Percentiles rank a stretch among this genome's conserved stretches.
These are phyloP conservation scores for Lasaia peninsularis DNA, from an alignment of 1,140 invertebrate genomes.

Conservation along the genomic window DNA sequence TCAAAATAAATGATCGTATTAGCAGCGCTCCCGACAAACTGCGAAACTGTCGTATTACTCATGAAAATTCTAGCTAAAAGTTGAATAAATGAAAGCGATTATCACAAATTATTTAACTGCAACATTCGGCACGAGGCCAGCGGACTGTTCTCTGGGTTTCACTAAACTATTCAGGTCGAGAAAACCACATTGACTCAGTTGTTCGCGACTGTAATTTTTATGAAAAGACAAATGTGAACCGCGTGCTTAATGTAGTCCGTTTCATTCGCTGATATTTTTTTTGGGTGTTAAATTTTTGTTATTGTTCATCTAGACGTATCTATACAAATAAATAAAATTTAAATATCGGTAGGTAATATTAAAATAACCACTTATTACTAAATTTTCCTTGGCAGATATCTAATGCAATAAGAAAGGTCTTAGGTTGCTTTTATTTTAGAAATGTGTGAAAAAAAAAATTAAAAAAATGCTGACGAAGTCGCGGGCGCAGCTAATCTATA, in stretches of 20 bases:
- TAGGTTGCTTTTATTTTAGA: no score
- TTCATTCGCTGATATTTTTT: background rate
- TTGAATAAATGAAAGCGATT: slow-evolving; percentile 68
- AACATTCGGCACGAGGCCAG: slow-evolving; percentile 67
- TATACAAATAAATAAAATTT: no score
- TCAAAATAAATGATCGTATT: slow-evolving; percentile 27
- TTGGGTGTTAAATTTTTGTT: no score
- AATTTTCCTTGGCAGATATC: no score
- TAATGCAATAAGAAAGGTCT: no score
- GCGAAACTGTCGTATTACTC: slow-evolving; percentile 40
- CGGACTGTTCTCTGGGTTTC: slow-evolving; percentile 53
- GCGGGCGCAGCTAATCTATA: no score
- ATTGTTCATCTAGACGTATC: no score
- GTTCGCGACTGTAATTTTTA: slow-evolving; percentile 43
- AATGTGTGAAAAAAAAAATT: no score
- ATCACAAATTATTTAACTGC: slow-evolving; percentile 72
- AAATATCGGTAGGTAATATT: no score
- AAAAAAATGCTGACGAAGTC: no score
- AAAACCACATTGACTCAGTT: slow-evolving; percentile 65
- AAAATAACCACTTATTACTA: no score
- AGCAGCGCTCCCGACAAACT: slow-evolving; percentile 29
- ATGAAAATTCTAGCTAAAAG: slow-evolving; percentile 49
- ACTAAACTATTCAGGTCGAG: slow-evolving; percentile 69
- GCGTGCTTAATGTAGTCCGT: background rate
- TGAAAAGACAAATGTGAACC: slow-evolving; percentile 2